Evolutionary conservation across 23 tunicate genomes (phyloP).

Genomic region (Aplidium turbinatum): DNA sequence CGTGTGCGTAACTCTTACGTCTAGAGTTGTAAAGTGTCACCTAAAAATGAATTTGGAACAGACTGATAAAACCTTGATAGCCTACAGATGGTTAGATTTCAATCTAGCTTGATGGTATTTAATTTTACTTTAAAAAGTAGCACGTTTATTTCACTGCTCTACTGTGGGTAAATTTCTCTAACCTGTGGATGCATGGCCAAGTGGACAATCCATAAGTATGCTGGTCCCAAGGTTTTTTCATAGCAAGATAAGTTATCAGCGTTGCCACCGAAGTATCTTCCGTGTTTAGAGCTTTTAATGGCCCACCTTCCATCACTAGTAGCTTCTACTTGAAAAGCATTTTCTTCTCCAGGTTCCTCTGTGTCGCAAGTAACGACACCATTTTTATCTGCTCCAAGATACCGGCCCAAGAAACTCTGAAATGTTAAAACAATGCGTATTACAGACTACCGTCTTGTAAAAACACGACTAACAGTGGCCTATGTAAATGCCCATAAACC

Average conservation of each 20-base stretch:
- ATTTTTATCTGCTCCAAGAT: conserved; percentile 79
- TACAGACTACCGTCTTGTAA: too few relatives aligned
- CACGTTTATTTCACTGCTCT: too few relatives aligned
- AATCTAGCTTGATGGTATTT: too few relatives aligned
- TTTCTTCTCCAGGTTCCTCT: conserved; percentile 67
- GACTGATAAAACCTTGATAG: too few relatives aligned
- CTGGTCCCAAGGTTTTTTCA: conserved; percentile 37
- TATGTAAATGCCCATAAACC: too few relatives aligned
- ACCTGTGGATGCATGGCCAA: conserved; percentile 97
- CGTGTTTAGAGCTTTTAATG: conserved; percentile 70
- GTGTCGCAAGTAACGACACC: conserved; percentile 81
- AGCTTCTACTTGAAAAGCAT: conserved; percentile 90
- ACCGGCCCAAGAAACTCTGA: conserved; percentile 74
- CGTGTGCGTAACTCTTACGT: conserved; percentile 56
- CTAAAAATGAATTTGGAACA: conserved; percentile 40
- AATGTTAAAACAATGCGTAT: neutral
- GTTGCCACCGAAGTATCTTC: conserved; percentile 74
- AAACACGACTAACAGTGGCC: too few relatives aligned
- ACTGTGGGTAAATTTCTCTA: too few relatives aligned
- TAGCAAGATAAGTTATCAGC: conserved; percentile 59
- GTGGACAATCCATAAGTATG: conserved; percentile 79
- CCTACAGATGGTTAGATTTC: too few relatives aligned
- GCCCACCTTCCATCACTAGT: conserved; percentile 93
- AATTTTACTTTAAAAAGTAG: too few relatives aligned
- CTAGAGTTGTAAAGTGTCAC: conserved; percentile 68